Conservation (phyloP, 2,113 vertebrate genomes). For the Oncorhynchus kisutch region DNA sequence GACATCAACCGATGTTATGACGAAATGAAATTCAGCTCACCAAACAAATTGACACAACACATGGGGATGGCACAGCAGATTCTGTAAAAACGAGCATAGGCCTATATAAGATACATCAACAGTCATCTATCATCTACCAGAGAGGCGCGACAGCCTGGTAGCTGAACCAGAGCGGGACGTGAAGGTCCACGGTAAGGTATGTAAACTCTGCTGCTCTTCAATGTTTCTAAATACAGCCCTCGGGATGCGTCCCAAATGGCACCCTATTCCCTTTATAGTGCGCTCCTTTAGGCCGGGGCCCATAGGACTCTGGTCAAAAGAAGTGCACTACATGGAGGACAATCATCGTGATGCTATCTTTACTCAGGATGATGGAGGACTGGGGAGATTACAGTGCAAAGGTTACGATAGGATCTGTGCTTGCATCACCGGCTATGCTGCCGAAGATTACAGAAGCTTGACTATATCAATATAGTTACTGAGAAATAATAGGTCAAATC, state of each 20-base stretch:
- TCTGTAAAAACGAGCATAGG: background rate
- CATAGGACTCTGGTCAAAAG: too few relatives aligned
- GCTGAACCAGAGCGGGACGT: constrained; percentile 34
- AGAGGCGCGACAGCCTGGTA: constrained; percentile 38
- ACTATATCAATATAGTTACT: background rate
- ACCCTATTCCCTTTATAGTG: too few relatives aligned
- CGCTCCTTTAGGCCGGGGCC: too few relatives aligned
- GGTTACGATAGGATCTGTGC: constrained; percentile 45
- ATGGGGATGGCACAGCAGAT: background rate
- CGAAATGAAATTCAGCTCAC: background rate
- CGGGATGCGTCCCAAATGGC: too few relatives aligned
- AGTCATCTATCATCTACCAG: constrained; percentile 45
- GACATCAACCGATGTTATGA: background rate
- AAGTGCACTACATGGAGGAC: background rate
- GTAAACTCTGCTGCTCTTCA: constrained; percentile 1
- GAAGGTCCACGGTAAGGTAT: constrained; percentile 5
- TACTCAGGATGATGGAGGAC: constrained; percentile 39
- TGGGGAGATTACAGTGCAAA: constrained; percentile 50
- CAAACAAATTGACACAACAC: background rate
- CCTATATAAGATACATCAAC: background rate
- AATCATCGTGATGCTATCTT: constrained; percentile 38
- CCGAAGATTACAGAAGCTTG: constrained; percentile 8
- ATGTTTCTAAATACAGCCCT: background rate
- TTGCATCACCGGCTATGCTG: constrained; percentile 25
- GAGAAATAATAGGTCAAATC: background rate